These are phyloP conservation scores for Spodoptera exigua DNA, from an alignment of 2,888 invertebrate genomes.

Conservation along the genomic window DNA sequence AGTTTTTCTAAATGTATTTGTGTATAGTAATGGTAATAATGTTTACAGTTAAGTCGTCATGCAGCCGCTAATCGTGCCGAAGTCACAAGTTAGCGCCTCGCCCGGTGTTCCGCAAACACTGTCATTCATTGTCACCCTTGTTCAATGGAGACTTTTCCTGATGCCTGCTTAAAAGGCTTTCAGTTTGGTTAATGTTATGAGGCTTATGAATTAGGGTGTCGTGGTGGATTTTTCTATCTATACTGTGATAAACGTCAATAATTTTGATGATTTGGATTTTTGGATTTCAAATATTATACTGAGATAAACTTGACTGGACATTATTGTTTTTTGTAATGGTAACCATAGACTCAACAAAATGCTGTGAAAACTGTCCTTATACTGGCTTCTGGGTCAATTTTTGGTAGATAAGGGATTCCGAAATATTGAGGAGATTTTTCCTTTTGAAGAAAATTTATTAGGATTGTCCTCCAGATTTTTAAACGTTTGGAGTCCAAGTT, in stretches of 20 bases:
- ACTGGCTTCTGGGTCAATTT: too few species aligned
- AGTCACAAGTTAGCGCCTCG: conserved; percentile 88
- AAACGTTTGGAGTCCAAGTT: too few species aligned
- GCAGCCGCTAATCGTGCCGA: conserved; percentile 83
- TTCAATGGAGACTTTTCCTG: conserved; percentile 77
- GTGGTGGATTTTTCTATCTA: neutral
- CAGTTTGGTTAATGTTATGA: conserved; percentile 53
- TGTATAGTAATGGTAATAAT: conserved; percentile 82
- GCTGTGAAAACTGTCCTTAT: too few species aligned
- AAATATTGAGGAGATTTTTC: too few species aligned
- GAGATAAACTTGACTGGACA: too few species aligned
- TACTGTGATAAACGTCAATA: neutral
- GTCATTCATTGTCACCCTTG: conserved; percentile 84
- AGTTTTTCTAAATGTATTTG: conserved; percentile 42
- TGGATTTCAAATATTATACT: too few species aligned
- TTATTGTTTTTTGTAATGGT: too few species aligned
- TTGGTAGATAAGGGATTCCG: too few species aligned
- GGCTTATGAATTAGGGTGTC: conserved; percentile 3
- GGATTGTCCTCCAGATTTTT: too few species aligned
- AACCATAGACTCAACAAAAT: too few species aligned
- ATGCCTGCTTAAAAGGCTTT: conserved; percentile 54
- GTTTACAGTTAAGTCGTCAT: conserved; percentile 88
- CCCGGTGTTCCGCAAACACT: conserved; percentile 86
- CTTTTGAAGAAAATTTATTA: too few species aligned
- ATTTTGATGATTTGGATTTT: too few species aligned